Conservation (phyloP, 2,113 vertebrate species). For the Eleginops maclovinus region DNA sequence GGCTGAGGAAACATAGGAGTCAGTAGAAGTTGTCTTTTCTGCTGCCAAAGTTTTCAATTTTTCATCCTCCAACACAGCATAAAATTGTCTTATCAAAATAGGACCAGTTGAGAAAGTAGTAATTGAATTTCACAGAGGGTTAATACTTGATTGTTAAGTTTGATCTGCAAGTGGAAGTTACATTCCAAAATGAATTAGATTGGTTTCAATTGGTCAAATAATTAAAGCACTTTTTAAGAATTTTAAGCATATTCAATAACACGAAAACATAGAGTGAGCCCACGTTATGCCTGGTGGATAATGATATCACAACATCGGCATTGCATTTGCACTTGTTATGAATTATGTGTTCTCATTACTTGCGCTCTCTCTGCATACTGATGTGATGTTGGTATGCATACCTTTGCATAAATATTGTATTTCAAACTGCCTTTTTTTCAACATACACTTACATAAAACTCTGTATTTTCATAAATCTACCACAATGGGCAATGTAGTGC, state of each 20-base stretch:
- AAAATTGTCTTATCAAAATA: constrained; percentile 2
- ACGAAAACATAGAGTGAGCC: constrained; percentile 9
- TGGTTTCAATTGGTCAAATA: constrained; percentile 3
- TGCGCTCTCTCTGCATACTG: constrained; percentile 23
- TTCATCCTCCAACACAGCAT: not conserved
- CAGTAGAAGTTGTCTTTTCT: constrained; percentile 7
- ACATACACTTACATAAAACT: not conserved
- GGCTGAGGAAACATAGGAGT: constrained; percentile 4
- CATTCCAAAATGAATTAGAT: not conserved
- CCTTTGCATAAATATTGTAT: constrained; percentile 12
- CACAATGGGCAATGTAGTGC: not conserved
- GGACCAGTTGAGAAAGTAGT: not conserved
- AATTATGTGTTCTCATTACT: constrained; percentile 43
- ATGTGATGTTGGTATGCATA: constrained; percentile 9
- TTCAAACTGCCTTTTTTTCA: not conserved
- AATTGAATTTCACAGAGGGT: too few species aligned
- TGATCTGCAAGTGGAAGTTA: not conserved
- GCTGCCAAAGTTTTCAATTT: not conserved
- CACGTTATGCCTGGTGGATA: not conserved
- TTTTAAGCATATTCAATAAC: not conserved
- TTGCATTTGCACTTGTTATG: constrained; percentile 12
- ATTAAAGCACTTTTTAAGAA: not conserved
- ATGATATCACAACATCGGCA: constrained; percentile 14
- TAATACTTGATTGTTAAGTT: not conserved
- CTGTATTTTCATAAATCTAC: not conserved